Evolutionary conservation across 2,113 vertebrate genomes (phyloP), one percentile per base, ranked within the genome.

Genomic region (Orcinus orca): DNA sequence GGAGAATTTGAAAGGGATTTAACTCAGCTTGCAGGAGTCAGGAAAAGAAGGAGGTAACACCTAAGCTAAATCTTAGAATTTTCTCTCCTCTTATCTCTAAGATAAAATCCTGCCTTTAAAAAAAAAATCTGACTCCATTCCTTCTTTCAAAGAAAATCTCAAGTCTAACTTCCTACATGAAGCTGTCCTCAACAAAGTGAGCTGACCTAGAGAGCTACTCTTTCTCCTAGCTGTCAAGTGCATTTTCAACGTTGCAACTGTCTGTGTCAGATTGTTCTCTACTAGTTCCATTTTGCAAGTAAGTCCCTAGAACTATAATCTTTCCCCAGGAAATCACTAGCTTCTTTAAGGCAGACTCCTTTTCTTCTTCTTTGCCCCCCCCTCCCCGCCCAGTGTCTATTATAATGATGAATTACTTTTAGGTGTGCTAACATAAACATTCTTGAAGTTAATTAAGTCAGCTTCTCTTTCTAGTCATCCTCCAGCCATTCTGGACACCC

Each of bases 361-460:
- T 7, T 38, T 96, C 58, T 73, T 77, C 14, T 38, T 47, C 18
- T 82, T 83, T 86, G 38, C n/a, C n/a, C n/a, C n/a, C n/a, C n/a
- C n/a, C n/a, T 88, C 17, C 44, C 55, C 41, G n/a, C n/a, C 82
- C 82, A 82, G 81, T 93, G 62, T 68, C 60, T 88, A 76, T 74
- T 88, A 82, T 36, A 96, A 87, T 95, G 73, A 97, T 88, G 55
- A 96, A 96, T 92, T 88, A 85, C 86, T 94, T 94, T 95, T 95
- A 95, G 77, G 63, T 91, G 55, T 91, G 95, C 83, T 93, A 96
- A 88, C 47, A 77, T 65, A 97, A 97, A 97, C 95, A 93, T 41
- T 90, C 62, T 94, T 88, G 76, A 95, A 97, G 67, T 94, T 97
- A 96, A 96, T 95, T 97, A 86, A 96, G 92, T 94, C 58, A 89